phyloP scores from a whole-genome alignment of 2,888 invertebrate species.

The Lordiphosa andalusiaca region DNA sequence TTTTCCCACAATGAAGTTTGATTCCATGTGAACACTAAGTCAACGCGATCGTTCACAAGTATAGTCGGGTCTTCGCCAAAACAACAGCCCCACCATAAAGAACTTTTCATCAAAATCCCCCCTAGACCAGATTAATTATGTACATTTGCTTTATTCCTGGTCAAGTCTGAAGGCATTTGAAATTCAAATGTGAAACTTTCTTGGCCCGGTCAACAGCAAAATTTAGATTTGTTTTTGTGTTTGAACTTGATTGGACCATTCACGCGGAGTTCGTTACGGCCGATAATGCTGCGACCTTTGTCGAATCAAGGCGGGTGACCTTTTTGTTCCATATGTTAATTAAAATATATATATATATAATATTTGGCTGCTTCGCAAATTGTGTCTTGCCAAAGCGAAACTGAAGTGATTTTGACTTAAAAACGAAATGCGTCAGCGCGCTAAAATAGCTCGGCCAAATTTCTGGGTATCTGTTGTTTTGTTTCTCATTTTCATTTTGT shows the following conservation, averaged over 20 bases:
- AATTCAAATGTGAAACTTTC: constrained; percentile 60
- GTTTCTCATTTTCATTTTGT: constrained; percentile 46
- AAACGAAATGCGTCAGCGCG: constrained; percentile 44
- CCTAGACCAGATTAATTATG: no score
- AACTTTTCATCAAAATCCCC: no score
- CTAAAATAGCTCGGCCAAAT: constrained; percentile 51
- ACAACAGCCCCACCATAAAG: no score
- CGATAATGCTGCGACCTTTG: constrained; percentile 41
- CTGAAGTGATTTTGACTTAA: constrained; percentile 26
- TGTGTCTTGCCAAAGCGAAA: constrained; percentile 15
- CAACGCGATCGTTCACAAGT: no score
- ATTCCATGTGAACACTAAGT: no score
- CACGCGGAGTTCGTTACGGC: constrained; percentile 41
- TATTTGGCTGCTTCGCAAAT: constrained; percentile 26
- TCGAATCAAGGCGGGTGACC: constrained; percentile 10
- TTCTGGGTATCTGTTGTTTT: constrained; percentile 33
- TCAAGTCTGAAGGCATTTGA: constrained; percentile 37
- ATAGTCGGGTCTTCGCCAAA: no score
- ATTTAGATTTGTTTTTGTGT: constrained; percentile 1
- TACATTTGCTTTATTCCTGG: constrained; percentile 10
- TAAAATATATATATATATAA: constrained; percentile 29
- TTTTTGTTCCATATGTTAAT: constrained; percentile 19
- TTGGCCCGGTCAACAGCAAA: constrained; percentile 29
- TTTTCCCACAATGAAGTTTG: no score
- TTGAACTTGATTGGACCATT: constrained; percentile 48